Percentiles rank a stretch among this genome's conserved stretches.
Evolutionary conservation across 1,140 invertebrate genomes (phyloP).

Genomic region (Drosophila orosa): DNA sequence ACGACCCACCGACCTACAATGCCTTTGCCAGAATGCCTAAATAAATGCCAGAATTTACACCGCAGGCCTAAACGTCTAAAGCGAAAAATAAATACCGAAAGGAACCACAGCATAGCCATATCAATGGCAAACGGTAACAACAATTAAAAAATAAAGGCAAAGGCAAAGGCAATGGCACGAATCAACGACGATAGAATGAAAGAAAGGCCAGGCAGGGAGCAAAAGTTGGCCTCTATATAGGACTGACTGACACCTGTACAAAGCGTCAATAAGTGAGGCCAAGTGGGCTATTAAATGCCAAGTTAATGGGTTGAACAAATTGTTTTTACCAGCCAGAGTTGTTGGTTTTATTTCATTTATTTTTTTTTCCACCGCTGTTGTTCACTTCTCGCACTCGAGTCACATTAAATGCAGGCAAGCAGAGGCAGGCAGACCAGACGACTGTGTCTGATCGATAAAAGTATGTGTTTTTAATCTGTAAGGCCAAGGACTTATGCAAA

Average conservation of each 20-base stretch:
- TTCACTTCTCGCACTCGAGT: constrained; percentile 21
- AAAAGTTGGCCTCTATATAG: constrained; percentile 11
- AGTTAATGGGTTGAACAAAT: constrained; percentile 49
- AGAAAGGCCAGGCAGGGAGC: neutral
- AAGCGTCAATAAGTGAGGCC: constrained; percentile 47
- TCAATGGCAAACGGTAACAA: constrained; percentile 5
- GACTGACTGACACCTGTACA: constrained; percentile 51
- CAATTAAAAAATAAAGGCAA: constrained; percentile 1
- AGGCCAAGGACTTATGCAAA: constrained; percentile 30
- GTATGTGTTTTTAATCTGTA: constrained; percentile 7
- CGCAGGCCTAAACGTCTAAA: constrained; percentile 11
- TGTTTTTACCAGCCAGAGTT: constrained; percentile 31
- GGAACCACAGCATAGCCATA: neutral
- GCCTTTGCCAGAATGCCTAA: constrained; percentile 15
- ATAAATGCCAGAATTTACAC: constrained; percentile 32
- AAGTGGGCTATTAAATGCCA: constrained; percentile 53
- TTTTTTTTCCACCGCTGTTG: neutral
- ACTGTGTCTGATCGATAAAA: constrained; percentile 31
- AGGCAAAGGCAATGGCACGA: constrained; percentile 4
- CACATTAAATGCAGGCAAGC: constrained; percentile 30
- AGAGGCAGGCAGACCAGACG: neutral
- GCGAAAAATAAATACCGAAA: constrained; percentile 22
- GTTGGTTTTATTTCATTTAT: constrained; percentile 12
- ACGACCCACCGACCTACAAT: constrained; percentile 25
- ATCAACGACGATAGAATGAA: neutral